phyloP scores from a whole-genome alignment of 2,888 invertebrate genomes.

The Limnephilus rhombicus region DNA sequence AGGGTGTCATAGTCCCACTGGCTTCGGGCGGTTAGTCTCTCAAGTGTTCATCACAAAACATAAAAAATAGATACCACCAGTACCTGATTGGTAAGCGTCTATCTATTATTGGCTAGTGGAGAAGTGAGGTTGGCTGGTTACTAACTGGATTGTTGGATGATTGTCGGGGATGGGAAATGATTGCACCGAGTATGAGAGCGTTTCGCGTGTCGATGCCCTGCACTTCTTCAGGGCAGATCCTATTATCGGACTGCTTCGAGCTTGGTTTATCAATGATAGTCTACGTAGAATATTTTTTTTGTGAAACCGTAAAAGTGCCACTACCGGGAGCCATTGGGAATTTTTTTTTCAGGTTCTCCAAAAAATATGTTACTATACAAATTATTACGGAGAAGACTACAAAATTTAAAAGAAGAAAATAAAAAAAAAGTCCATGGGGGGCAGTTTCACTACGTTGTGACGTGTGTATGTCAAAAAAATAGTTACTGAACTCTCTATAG shows the following conservation, averaged over 20 bases:
- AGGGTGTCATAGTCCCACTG: not conserved
- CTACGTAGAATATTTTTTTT: not conserved
- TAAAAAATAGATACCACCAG: not conserved
- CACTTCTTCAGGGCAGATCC: conserved; percentile 18
- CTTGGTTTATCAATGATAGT: not conserved
- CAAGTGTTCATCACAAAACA: not conserved
- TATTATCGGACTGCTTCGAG: not conserved
- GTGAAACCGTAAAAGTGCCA: not conserved
- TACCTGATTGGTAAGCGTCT: not conserved
- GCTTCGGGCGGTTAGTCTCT: not conserved
- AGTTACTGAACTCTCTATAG: no score
- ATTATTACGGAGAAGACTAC: no score
- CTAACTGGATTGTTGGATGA: not conserved
- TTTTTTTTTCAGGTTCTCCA: no score
- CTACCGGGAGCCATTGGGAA: not conserved
- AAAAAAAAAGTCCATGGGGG: no score
- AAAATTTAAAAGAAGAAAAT: no score
- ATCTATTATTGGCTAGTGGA: not conserved
- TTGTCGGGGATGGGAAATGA: not conserved
- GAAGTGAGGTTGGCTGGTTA: not conserved
- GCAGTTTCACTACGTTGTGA: no score
- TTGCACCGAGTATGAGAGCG: not conserved
- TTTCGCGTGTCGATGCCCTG: conserved; percentile 25
- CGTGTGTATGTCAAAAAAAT: no score
- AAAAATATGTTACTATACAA: no score